Percentiles rank a stretch among this genome's conserved stretches.
phyloP scores from a whole-genome alignment of 2,888 invertebrate genomes.

The Ditula angustiorana region DNA sequence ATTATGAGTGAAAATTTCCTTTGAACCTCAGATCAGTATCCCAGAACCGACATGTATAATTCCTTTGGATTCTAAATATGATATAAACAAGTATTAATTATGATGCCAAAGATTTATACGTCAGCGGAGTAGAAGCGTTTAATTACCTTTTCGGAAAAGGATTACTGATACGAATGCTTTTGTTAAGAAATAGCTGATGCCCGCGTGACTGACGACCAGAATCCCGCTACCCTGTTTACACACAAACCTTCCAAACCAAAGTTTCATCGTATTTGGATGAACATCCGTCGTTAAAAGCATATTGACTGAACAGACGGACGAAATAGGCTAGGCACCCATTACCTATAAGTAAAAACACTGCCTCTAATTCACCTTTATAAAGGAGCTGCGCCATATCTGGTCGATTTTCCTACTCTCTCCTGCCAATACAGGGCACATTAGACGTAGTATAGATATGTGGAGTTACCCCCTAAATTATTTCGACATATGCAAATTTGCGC shows the following conservation, averaged over 20 bases:
- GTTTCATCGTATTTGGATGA: too few species aligned
- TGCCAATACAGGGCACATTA: slow-evolving; percentile 71
- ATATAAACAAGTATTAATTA: not conserved
- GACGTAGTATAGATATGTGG: slow-evolving; percentile 65
- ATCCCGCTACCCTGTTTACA: too few species aligned
- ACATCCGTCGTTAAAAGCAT: too few species aligned
- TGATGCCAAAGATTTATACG: not conserved
- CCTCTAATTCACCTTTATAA: not conserved
- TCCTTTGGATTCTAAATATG: not conserved
- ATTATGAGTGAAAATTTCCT: slow-evolving; percentile 39
- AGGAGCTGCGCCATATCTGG: not conserved
- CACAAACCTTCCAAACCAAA: too few species aligned
- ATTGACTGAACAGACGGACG: too few species aligned
- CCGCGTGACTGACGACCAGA: too few species aligned
- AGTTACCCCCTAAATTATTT: slow-evolving; percentile 83
- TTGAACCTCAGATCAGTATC: slow-evolving; percentile 21
- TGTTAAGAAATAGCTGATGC: too few species aligned
- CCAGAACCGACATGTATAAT: slow-evolving; percentile 16
- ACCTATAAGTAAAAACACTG: not conserved
- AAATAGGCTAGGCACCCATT: too few species aligned
- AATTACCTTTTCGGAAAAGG: not conserved
- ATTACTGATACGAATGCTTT: not conserved
- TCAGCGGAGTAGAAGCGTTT: not conserved
- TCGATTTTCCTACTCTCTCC: slow-evolving; percentile 61
- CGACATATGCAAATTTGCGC: slow-evolving; percentile 85